phyloP scores from a whole-genome alignment of 2,113 vertebrate species.

The Oryzias javanicus region DNA sequence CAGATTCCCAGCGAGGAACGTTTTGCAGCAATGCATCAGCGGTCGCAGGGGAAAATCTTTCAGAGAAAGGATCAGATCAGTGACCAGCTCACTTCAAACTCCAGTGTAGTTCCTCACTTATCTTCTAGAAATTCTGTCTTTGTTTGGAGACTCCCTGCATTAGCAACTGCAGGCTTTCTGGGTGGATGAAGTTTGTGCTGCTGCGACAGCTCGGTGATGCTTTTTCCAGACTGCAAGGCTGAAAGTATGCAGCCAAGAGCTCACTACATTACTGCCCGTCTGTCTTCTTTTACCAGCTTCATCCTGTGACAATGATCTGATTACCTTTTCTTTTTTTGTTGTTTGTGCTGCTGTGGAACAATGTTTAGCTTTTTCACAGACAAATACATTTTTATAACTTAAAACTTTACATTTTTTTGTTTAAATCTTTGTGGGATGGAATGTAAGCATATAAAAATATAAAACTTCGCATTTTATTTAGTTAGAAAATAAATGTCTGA shows the following conservation, averaged over 20 bases:
- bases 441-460: no score
- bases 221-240: neutral
- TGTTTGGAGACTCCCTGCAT: neutral
- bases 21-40: neutral
- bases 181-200: no score
- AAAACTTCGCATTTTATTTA: no score
- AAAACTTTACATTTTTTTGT: no score
- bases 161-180: neutral
- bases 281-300: slow-evolving; percentile 10
- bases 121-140: no score
- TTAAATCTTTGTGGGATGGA: no score
- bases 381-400: no score
- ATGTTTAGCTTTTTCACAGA: neutral
- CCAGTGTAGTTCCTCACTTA: no score
- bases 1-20: slow-evolving; percentile 22
- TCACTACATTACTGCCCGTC: slow-evolving; percentile 1
- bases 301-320: slow-evolving; percentile 47
- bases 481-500: no score
- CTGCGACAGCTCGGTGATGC: neutral
- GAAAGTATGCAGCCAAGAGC: no score
- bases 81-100: no score
- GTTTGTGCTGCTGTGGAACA: slow-evolving; percentile 23
- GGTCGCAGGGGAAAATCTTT: slow-evolving; percentile 4
- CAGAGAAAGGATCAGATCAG: neutral
- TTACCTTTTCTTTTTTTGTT: slow-evolving; percentile 22